A percentile compares a stretch with the other conserved stretches of the same genome.
These are phyloP conservation scores for Dinoponera quadriceps DNA, from an alignment of 1,140 invertebrate genomes.

Conservation along the genomic window DNA sequence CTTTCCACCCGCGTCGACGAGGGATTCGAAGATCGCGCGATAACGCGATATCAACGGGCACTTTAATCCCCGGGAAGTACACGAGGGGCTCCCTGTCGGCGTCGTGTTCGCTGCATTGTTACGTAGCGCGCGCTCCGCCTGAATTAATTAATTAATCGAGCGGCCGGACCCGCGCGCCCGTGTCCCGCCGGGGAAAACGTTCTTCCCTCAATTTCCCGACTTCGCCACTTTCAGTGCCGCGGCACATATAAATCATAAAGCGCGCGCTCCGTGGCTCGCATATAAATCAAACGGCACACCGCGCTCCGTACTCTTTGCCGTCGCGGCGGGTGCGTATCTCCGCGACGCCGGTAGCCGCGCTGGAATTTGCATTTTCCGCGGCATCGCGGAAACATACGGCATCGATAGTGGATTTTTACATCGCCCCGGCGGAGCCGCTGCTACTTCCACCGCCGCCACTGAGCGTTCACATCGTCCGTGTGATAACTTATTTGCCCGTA, in stretches of 20 bases:
- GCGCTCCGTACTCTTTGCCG: conserved; percentile 30
- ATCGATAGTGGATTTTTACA: conserved; percentile 62
- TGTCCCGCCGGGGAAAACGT: conserved; percentile 14
- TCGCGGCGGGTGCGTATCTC: conserved; percentile 52
- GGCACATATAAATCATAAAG: conserved; percentile 57
- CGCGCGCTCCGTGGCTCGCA: conserved; percentile 13
- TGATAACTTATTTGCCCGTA: conserved; percentile 47
- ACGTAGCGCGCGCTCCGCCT: background rate
- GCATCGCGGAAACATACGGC: conserved; percentile 56
- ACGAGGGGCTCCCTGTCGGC: conserved; percentile 11
- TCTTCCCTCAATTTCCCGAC: conserved; percentile 40
- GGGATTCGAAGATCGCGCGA: background rate
- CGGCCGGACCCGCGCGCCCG: conserved; percentile 5
- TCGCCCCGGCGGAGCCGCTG: background rate
- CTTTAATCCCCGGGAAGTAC: conserved; percentile 33
- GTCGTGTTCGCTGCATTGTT: conserved; percentile 14
- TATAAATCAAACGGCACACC: conserved; percentile 66
- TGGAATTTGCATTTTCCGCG: conserved; percentile 62
- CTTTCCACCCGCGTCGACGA: background rate
- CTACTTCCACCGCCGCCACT: background rate
- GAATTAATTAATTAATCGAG: conserved; percentile 56
- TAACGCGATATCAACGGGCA: conserved; percentile 26
- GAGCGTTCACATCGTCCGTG: conserved; percentile 6
- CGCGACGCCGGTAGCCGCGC: conserved; percentile 35
- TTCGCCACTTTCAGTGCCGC: conserved; percentile 37